Evolutionary conservation across 2,888 invertebrate genomes (phyloP).

Genomic region (Cheilosia soror): DNA sequence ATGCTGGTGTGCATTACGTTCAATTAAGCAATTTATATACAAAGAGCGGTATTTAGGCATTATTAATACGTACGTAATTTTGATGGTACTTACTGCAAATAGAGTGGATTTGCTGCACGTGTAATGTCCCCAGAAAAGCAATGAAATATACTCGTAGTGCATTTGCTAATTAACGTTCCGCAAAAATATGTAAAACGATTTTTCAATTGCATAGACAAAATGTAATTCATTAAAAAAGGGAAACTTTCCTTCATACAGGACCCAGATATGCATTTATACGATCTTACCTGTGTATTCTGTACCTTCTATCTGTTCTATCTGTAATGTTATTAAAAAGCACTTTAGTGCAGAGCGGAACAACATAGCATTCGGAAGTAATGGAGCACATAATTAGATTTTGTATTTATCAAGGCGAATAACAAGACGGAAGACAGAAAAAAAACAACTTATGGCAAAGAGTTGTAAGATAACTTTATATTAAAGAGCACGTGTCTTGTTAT

Average conservation of each 20-base stretch:
- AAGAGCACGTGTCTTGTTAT: too few species aligned
- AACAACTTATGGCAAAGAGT: not conserved
- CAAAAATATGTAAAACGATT: slow-evolving; percentile 3
- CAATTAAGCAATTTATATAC: slow-evolving; percentile 58
- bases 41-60: slow-evolving; percentile 40
- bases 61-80: slow-evolving; percentile 37
- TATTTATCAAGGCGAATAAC: slow-evolving; percentile 34
- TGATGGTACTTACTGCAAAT: slow-evolving; percentile 12
- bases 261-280: not conserved
- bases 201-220: slow-evolving; percentile 3
- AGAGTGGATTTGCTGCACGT: slow-evolving; percentile 24
- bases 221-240: slow-evolving; percentile 2
- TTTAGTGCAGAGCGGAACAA: slow-evolving; percentile 20
- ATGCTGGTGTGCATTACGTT: slow-evolving; percentile 58
- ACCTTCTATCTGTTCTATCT: not conserved
- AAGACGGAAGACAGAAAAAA: not conserved
- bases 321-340: slow-evolving; percentile 18
- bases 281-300: slow-evolving; percentile 1
- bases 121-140: not conserved
- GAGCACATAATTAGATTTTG: slow-evolving; percentile 49
- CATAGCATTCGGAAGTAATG: slow-evolving; percentile 27
- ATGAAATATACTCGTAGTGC: not conserved
- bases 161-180: slow-evolving; percentile 11
- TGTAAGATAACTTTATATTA: not conserved
- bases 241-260: slow-evolving; percentile 29